Evolutionary conservation across 2,888 invertebrate genomes (phyloP).

Genomic region (Cerastis leucographa): DNA sequence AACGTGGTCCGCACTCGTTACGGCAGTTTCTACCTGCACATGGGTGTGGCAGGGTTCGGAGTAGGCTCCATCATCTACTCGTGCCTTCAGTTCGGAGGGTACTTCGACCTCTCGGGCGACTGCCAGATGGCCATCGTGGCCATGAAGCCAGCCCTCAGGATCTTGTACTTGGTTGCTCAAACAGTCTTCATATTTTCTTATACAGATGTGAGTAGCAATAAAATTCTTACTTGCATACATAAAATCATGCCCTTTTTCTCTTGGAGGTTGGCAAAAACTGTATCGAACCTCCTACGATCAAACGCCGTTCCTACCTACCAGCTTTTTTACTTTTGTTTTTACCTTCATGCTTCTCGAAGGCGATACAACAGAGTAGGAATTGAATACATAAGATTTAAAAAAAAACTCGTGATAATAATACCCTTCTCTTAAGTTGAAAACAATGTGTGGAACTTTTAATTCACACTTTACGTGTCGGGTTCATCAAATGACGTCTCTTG

Average conservation of each 20-base stretch:
- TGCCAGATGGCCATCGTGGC: constrained; percentile 91
- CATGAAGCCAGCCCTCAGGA: constrained; percentile 91
- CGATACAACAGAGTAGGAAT: no score
- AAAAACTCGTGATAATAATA: background rate
- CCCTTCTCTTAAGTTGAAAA: background rate
- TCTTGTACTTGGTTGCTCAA: constrained; percentile 92
- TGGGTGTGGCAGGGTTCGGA: constrained; percentile 92
- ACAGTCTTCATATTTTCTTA: constrained; percentile 94
- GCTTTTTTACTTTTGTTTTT: background rate
- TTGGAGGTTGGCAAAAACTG: background rate
- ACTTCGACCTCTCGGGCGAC: constrained; percentile 92
- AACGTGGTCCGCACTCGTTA: constrained; percentile 84
- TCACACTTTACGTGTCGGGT: background rate
- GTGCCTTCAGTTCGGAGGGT: constrained; percentile 93
- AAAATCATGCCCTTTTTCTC: background rate
- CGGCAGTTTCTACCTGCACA: constrained; percentile 92
- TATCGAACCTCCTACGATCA: background rate
- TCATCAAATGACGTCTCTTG: background rate
- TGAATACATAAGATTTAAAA: background rate
- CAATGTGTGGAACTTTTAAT: background rate
- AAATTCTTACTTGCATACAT: background rate
- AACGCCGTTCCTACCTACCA: background rate
- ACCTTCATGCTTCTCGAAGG: background rate
- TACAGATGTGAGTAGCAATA: constrained; percentile 90
- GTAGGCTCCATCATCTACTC: constrained; percentile 94